A percentile compares a stretch with the other conserved stretches of the same genome.
Conservation (phyloP, 2,797 vertebrate species). For the Bradypodion pumilum region DNA sequence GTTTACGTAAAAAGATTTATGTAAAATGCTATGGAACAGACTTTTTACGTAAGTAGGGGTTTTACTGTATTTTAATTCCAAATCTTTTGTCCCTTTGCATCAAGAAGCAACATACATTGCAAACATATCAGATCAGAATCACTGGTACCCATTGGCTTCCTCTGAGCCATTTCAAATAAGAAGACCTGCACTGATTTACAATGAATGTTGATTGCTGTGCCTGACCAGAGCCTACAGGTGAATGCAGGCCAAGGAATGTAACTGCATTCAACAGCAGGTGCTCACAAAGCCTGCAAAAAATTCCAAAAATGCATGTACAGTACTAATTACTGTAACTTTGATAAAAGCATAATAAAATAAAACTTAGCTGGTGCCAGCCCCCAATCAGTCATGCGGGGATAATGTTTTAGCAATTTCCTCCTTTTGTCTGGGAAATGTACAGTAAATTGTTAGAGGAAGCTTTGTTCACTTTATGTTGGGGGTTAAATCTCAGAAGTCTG, state of each 20-base stretch:
- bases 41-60: too few relatives aligned
- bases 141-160: background rate
- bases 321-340: constrained; percentile 10
- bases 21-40: too few relatives aligned
- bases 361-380: background rate
- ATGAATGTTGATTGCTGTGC: constrained; percentile 4
- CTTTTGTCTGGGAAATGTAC: background rate
- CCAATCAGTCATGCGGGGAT: background rate
- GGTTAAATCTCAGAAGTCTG: background rate
- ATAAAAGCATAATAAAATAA: background rate
- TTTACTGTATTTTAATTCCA: background rate
- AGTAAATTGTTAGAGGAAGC: constrained; percentile 17
- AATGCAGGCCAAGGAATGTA: rapidly evolving
- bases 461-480: constrained; percentile 39
- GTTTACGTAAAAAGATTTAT: too few relatives aligned
- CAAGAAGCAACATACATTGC: background rate
- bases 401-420: constrained; percentile 27
- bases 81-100: background rate
- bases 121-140: background rate
- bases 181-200: constrained; percentile 10
- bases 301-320: background rate
- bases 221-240: background rate
- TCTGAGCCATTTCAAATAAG: constrained; percentile 18
- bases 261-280: constrained; percentile 26
- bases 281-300: background rate